phyloP scores from a whole-genome alignment of 2,888 invertebrate species.

The Hartigia nigra region DNA sequence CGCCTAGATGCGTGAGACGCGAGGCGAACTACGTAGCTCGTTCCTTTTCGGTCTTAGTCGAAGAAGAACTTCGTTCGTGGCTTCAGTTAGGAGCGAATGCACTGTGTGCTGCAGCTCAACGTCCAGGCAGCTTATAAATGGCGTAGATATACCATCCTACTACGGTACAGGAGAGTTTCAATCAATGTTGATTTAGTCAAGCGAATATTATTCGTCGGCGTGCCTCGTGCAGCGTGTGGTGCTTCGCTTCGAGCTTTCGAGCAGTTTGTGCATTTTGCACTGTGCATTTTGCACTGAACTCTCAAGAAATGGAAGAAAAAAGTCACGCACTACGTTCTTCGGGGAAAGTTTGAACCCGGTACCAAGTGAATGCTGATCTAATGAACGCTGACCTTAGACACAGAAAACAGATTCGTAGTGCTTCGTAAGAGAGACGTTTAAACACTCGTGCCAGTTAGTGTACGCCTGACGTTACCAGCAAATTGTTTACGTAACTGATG shows the following conservation, averaged over 20 bases:
- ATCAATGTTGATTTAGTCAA: neutral
- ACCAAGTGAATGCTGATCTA: neutral
- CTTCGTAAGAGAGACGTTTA: neutral
- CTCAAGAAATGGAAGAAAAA: neutral
- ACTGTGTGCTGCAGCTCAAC: neutral
- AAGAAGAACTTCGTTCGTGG: constrained; percentile 4
- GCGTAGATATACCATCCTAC: neutral
- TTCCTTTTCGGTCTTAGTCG: constrained; percentile 7
- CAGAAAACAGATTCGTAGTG: neutral
- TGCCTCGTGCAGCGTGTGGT: neutral
- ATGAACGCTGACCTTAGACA: neutral
- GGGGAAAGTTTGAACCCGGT: neutral
- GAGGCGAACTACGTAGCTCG: neutral
- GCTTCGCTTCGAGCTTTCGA: neutral
- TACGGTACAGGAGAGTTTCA: neutral
- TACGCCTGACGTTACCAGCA: neutral
- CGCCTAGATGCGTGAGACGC: constrained; percentile 34
- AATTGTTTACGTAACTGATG: neutral
- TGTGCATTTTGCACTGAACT: neutral
- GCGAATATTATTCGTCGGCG: neutral
- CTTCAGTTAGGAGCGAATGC: neutral
- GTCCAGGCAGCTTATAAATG: neutral
- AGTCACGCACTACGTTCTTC: neutral
- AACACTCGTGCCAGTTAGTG: neutral
- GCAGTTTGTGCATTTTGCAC: neutral